Evolutionary conservation across 1,140 invertebrate genomes (phyloP), one percentile per base, ranked within the genome.

Genomic region (Adoxophyes honmai): DNA sequence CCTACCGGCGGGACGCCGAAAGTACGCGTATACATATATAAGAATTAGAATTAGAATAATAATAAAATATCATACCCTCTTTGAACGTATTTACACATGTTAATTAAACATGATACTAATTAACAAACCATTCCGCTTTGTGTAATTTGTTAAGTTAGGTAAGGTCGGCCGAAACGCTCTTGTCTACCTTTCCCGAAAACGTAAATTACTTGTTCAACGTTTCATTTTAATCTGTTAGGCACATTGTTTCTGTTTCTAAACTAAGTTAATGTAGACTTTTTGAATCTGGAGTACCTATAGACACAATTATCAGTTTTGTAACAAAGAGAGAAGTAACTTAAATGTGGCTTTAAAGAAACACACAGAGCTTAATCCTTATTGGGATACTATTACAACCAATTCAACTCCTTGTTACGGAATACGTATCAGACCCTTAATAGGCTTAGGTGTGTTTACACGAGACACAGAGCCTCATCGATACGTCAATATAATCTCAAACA

Each of bases 1-100:
- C 66, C 62, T 68, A 65, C 44, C 65, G 42, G 58, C 57, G 56
- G 55, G 56, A 57, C 59, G 54, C 48, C 55, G 48, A 39, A 57
- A 58, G 36, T 48, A 52, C 35, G 44, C 21, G 10, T 52, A 1
- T 11, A n/a, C n/a, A n/a, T 28, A 3, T 28, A 28, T 28, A 3
- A 52, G 33, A 13, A 34, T 34, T 34, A 52, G 8, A 37, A 15
- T 52, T 35, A 52, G 13, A 11, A 52, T 34, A 52, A 52, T 59
- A 48, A 28, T n/a, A 7, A 4, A 28, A 44, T 16, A 15, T 48
- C 21, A 15, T 48, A 1, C 42, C 42, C 6, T 6, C 0, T 16
- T 48, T 48, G 10, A 33, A 48, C 18, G 42, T 48, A 21, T 48
- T 48, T 48, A 14, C 21, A 10, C 1, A 28, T 18, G 16, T 48